phyloP scores from a whole-genome alignment of 2,113 vertebrate genomes.

The Mus pahari region DNA sequence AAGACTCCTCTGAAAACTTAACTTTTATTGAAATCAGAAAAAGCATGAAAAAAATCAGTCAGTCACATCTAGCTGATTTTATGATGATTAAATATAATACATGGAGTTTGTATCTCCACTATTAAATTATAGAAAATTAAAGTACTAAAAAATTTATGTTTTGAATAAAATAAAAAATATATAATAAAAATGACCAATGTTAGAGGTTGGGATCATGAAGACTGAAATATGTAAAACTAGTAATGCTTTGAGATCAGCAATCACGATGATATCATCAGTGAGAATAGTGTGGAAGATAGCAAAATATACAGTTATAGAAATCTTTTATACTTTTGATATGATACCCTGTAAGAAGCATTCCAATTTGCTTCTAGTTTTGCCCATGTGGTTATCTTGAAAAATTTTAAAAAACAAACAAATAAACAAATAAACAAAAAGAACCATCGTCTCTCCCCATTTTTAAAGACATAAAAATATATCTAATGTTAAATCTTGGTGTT shows the following conservation, averaged over 20 bases:
- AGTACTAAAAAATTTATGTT: not conserved
- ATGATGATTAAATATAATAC: not conserved
- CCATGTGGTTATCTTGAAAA: not conserved
- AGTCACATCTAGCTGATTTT: not conserved
- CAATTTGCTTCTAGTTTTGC: not conserved
- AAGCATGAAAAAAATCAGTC: not conserved
- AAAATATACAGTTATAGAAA: not conserved
- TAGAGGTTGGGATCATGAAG: not conserved
- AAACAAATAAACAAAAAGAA: not conserved
- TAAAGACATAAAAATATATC: constrained; percentile 23
- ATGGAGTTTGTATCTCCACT: not conserved
- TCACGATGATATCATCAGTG: not conserved
- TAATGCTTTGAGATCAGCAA: not conserved
- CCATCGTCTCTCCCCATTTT: not conserved
- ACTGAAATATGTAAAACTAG: not conserved
- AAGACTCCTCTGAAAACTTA: not conserved
- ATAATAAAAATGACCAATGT: not conserved
- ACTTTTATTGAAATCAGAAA: constrained; percentile 40
- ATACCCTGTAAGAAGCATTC: not conserved
- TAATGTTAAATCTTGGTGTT: not conserved
- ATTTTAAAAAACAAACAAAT: not conserved
- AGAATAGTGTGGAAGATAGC: not conserved
- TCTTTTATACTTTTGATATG: not conserved
- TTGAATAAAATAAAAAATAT: constrained; percentile 2
- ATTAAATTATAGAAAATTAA: constrained; percentile 38